A percentile compares a stretch with the other conserved stretches of the same genome.
phyloP scores from a whole-genome alignment of 1,140 invertebrate genomes.

The Trinorchestia longiramus region DNA sequence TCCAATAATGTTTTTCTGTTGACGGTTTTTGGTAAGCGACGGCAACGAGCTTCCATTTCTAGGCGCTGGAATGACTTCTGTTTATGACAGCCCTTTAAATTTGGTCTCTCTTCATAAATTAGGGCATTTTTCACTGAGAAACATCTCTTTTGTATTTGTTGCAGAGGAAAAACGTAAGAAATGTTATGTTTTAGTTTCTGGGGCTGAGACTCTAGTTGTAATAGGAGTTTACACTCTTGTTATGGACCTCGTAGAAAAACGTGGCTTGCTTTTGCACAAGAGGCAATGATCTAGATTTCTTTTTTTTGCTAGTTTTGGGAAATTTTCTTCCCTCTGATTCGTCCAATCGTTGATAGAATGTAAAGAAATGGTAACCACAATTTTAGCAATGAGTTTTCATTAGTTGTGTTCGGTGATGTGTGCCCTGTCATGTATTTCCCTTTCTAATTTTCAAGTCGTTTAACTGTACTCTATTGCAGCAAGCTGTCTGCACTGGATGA shows the following conservation, averaged over 20 bases:
- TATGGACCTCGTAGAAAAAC: not conserved
- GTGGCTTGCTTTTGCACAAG: not conserved
- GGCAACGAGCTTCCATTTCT: not conserved
- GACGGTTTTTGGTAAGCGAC: not conserved
- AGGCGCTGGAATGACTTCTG: not conserved
- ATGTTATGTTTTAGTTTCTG: not conserved
- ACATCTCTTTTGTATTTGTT: not conserved
- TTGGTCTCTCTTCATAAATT: not conserved
- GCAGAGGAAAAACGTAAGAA: not conserved
- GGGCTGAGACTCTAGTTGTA: not conserved
- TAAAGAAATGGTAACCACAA: not conserved
- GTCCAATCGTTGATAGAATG: not conserved
- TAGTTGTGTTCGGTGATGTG: not conserved
- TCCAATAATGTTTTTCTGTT: not conserved
- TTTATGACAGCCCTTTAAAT: conserved; percentile 9
- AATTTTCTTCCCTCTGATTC: too few species aligned
- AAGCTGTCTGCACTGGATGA: not conserved
- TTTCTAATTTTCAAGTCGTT: not conserved
- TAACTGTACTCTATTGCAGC: not conserved
- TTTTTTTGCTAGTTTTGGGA: not conserved
- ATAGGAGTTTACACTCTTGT: not conserved
- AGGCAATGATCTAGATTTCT: not conserved
- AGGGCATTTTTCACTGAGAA: not conserved
- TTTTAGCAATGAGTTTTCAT: not conserved
- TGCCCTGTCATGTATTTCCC: not conserved